Evolutionary conservation across 2,888 invertebrate genomes (phyloP).

Genomic region (Cybosia mesomella): DNA sequence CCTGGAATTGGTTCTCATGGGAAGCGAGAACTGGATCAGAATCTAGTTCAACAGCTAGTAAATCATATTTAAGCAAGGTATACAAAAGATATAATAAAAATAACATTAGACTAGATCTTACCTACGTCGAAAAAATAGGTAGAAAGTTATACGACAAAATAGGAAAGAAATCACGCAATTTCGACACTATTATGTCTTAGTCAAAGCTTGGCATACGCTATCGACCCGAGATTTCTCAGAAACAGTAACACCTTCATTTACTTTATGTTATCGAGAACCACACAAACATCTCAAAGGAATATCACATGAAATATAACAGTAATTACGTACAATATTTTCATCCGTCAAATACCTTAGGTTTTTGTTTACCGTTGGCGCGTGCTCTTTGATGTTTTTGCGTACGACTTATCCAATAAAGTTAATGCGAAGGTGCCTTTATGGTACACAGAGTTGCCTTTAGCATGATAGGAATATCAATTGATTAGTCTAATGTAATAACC

Average conservation of each 20-base stretch:
- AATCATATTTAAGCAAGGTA: no score
- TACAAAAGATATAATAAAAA: no score
- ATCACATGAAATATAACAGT: slow-evolving; percentile 60
- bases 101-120: neutral
- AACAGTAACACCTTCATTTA: slow-evolving; percentile 12
- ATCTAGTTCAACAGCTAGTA: no score
- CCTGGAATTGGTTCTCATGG: no score
- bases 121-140: neutral
- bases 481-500: slow-evolving; percentile 54
- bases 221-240: slow-evolving; percentile 6
- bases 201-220: neutral
- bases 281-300: slow-evolving; percentile 42
- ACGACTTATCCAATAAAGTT: slow-evolving; percentile 83
- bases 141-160: neutral
- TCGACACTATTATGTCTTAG: neutral
- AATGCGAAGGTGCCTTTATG: slow-evolving; percentile 65
- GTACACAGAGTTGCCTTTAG: slow-evolving; percentile 48
- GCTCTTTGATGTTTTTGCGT: slow-evolving; percentile 75
- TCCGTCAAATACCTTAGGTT: slow-evolving; percentile 59
- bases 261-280: slow-evolving; percentile 8
- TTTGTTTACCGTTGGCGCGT: slow-evolving; percentile 67
- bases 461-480: slow-evolving; percentile 55
- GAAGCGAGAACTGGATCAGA: no score
- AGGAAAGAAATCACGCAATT: neutral
- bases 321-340: slow-evolving; percentile 71